Evolutionary conservation across 2,113 vertebrate species (phyloP).

Genomic region (Haemorhous mexicanus): DNA sequence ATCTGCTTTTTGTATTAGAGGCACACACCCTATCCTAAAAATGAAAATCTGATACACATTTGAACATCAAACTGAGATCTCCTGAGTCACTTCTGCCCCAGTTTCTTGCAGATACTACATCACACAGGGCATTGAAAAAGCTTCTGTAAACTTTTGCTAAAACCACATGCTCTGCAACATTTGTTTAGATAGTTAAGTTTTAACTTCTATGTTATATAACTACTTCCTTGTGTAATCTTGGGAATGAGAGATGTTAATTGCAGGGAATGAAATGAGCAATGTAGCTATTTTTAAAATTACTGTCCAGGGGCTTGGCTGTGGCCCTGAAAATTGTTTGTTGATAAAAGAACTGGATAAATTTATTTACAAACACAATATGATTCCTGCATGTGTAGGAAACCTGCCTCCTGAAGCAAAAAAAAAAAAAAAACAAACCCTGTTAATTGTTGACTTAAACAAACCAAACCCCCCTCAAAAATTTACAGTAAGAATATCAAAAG

Average conservation of each 20-base stretch:
- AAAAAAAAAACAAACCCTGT: not conserved
- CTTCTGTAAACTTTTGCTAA: not conserved
- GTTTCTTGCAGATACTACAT: not conserved
- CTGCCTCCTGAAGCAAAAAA: not conserved
- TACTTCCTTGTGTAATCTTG: not conserved
- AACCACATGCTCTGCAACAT: not conserved
- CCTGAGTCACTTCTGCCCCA: not conserved
- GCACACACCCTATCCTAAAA: not conserved
- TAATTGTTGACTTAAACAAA: not conserved
- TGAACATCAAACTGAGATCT: not conserved
- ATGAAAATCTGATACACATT: not conserved
- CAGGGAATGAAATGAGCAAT: not conserved
- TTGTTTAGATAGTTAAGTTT: not conserved
- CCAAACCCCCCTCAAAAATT: not conserved
- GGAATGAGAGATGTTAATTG: not conserved
- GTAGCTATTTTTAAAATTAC: not conserved
- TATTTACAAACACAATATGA: not conserved
- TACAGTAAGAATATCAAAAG: not conserved
- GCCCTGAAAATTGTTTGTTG: not conserved
- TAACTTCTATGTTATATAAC: not conserved
- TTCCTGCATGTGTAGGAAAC: not conserved
- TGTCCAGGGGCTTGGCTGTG: not conserved
- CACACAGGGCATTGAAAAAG: not conserved
- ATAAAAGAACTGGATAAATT: not conserved
- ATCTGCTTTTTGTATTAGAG: not conserved